A percentile compares a stretch with the other conserved stretches of the same genome.
These are phyloP conservation scores for Toxotes chatareus DNA, from an alignment of 2,113 vertebrate genomes.

Conservation along the genomic window DNA sequence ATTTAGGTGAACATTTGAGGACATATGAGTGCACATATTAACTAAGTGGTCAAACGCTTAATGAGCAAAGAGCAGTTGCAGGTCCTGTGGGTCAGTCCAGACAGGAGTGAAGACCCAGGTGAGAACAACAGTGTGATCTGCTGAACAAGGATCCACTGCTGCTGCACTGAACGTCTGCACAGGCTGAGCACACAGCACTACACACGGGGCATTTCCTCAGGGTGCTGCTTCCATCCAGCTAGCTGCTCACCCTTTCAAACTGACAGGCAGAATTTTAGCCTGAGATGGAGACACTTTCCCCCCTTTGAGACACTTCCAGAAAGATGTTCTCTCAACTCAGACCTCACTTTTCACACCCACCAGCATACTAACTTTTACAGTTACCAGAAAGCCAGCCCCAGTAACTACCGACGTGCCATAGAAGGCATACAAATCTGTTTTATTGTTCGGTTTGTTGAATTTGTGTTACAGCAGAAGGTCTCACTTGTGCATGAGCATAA, in stretches of 20 bases:
- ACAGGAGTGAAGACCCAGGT: slow-evolving; percentile 9
- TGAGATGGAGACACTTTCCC: slow-evolving; percentile 38
- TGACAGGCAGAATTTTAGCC: slow-evolving; percentile 64
- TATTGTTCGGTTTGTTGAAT: slow-evolving; percentile 17
- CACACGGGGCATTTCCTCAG: slow-evolving; percentile 52
- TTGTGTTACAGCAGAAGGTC: slow-evolving; percentile 24
- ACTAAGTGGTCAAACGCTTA: slow-evolving; percentile 5
- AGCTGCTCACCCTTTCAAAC: slow-evolving; percentile 60
- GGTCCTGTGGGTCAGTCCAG: slow-evolving; percentile 12
- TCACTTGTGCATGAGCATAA: neutral
- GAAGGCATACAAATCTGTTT: neutral
- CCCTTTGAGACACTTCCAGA: slow-evolving; percentile 28
- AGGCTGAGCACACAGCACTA: slow-evolving; percentile 52
- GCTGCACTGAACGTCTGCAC: slow-evolving; percentile 7
- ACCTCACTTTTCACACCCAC: slow-evolving; percentile 33
- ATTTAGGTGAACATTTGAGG: slow-evolving; percentile 6
- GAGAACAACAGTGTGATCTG: slow-evolving; percentile 6
- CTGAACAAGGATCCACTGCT: slow-evolving; percentile 1
- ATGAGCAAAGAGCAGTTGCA: slow-evolving; percentile 25
- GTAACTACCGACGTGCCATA: neutral
- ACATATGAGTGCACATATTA: neutral
- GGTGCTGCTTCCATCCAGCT: slow-evolving; percentile 58
- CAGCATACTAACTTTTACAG: slow-evolving; percentile 50
- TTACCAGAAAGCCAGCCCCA: neutral
- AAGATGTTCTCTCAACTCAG: slow-evolving; percentile 33